Base-by-base conservation (phyloP, 2,888 invertebrate species). In the Deilephila porcellus region DNA sequence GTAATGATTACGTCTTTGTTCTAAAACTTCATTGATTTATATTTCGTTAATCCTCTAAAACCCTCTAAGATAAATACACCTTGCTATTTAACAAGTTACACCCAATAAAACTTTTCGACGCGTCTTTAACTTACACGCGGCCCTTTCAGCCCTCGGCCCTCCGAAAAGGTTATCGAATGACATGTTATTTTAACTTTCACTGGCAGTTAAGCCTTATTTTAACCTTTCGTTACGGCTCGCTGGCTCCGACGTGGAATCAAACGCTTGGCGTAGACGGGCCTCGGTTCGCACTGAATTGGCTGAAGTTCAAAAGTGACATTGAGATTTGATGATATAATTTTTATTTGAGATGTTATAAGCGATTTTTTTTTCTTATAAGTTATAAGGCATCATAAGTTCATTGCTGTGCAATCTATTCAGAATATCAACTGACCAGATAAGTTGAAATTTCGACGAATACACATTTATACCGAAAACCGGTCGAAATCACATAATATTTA, bases 161-260 rank as follows among this genome's bases (percentile, higher is more conserved):
- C n/a, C 14, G 52, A 25, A 25, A 67, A 67, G 45, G 52, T 67
- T 52, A 67, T 45, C 67, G 25, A 52, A 67, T 67, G 67, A 52
- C 67, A 67, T 67, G 67, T 67, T 67, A 67, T 67, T 67, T 67
- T 67, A 67, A 67, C 67, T 67, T 67, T 67, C 11, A 67, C 25
- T 25, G 67, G 25, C 45, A 52, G 45, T 67, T 67, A 52, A 67
- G 45, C 45, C 67, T 25, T 67, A 56, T 64, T 67, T 67, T 25
- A 67, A 67, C 67, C 52, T 67, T 52, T 45, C 52, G 52, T 67
- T 45, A 52, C 52, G 52, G 25, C 6, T 52, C 67, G 52, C 20
- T 67, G 67, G 67, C 25, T 67, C 4, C 64, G 67, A 25, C 14
- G 52, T 52, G 67, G 67, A 52, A 52, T 67, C 45, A 52, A 52